A percentile compares a stretch with the other conserved stretches of the same genome.
Evolutionary conservation across 2,113 vertebrate genomes (phyloP).

Genomic region (Oryzias melastigma): DNA sequence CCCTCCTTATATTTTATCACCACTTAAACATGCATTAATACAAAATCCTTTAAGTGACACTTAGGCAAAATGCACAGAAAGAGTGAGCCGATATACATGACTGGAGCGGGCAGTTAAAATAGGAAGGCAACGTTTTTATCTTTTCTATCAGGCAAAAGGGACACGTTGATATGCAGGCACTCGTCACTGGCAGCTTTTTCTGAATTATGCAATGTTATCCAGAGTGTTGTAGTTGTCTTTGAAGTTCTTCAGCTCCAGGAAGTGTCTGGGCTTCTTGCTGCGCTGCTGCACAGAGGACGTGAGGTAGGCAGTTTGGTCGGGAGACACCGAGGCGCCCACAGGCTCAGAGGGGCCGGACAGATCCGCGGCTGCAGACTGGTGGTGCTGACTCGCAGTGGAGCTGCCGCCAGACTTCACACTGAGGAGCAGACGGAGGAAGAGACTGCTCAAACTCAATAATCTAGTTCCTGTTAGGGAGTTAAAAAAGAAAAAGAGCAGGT

Average conservation of each 20-base stretch:
- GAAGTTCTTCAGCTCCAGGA: constrained; percentile 96
- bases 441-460: constrained; percentile 22
- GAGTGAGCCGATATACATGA: constrained; percentile 35
- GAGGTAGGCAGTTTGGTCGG: constrained; percentile 92
- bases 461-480: constrained; percentile 44
- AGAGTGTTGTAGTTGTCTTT: constrained; percentile 98
- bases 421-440: constrained; percentile 14
- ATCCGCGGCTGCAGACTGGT: constrained; percentile 92
- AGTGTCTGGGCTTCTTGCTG: constrained; percentile 92
- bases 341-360: constrained; percentile 81
- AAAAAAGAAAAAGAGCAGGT: neutral
- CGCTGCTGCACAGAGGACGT: constrained; percentile 85
- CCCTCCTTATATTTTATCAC: neutral
- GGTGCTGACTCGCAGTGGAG: constrained; percentile 79
- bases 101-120: constrained; percentile 33
- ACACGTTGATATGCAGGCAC: constrained; percentile 23
- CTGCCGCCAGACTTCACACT: constrained; percentile 68
- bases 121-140: constrained; percentile 46
- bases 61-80: constrained; percentile 20
- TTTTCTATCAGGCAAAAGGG: constrained; percentile 1
- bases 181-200: constrained; percentile 18
- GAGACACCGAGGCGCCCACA: constrained; percentile 61
- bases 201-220: constrained; percentile 87
- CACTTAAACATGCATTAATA: constrained; percentile 37
- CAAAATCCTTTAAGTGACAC: constrained; percentile 22